Percentiles rank a stretch among this genome's conserved stretches.
Conservation (phyloP, 2,113 vertebrate genomes). For the Gallinago jamesoni region DNA sequence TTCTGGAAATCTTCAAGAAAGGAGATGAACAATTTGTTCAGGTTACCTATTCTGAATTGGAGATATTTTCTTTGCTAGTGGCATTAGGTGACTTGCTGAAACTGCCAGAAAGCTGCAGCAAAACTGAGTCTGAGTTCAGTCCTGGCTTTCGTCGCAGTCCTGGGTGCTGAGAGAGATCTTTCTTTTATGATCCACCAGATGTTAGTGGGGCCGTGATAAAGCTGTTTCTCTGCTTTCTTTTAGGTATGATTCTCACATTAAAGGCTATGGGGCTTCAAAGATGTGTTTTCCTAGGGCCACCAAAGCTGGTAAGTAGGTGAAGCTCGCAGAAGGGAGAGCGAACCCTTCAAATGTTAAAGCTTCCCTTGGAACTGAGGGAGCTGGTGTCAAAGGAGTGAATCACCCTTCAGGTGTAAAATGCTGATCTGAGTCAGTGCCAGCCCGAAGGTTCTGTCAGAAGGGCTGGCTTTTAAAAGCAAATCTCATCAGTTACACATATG, state of each 20-base stretch:
- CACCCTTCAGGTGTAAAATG: not conserved
- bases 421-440: not conserved
- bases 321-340: not conserved
- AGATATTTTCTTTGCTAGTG: rapidly evolving
- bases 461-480: not conserved
- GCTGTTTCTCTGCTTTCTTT: not conserved
- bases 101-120: not conserved
- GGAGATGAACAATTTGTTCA: rapidly evolving
- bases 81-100: not conserved
- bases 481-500: not conserved
- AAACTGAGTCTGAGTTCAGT: rapidly evolving
- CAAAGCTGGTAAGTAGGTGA: constrained; percentile 86
- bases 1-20: not conserved
- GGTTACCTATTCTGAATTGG: not conserved
- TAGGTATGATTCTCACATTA: constrained; percentile 92
- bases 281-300: constrained; percentile 89
- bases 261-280: constrained; percentile 87
- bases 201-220: not conserved
- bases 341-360: not conserved
- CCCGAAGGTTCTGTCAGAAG: not conserved
- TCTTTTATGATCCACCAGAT: rapidly evolving
- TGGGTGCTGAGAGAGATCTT: not conserved
- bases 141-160: rapidly evolving
- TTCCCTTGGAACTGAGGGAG: not conserved
- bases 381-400: not conserved